phyloP scores from a whole-genome alignment of 1,140 invertebrate genomes.

The Hycleus cichorii region DNA sequence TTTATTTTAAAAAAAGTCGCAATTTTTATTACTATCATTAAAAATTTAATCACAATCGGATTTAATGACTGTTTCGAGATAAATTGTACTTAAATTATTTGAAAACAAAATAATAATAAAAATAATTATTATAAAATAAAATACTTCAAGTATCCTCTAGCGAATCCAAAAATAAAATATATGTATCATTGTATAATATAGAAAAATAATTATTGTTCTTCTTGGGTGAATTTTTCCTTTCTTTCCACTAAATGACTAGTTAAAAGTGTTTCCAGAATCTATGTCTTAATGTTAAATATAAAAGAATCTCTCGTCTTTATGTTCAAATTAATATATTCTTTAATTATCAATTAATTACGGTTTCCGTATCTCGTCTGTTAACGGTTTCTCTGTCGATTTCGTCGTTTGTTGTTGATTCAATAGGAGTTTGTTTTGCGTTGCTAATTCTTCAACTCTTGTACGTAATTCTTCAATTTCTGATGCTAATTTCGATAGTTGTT shows the following conservation, averaged over 20 bases:
- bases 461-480: conserved; percentile 36
- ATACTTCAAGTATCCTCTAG: too few species aligned
- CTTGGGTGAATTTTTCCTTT: too few species aligned
- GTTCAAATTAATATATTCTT: neutral
- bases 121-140: too few species aligned
- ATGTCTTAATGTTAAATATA: neutral
- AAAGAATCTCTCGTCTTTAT: neutral
- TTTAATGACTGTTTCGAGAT: too few species aligned
- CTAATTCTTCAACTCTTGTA: conserved; percentile 30
- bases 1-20: too few species aligned
- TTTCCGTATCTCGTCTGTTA: conserved; percentile 10
- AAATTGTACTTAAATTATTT: too few species aligned
- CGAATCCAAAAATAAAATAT: too few species aligned
- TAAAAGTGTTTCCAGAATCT: conserved; percentile 10
- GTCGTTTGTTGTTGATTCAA: conserved; percentile 22
- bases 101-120: too few species aligned
- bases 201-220: neutral
- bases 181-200: neutral
- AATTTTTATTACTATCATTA: too few species aligned
- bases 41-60: too few species aligned
- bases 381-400: conserved; percentile 12
- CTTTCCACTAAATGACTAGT: conserved; percentile 14
- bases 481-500: conserved; percentile 33
- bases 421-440: conserved; percentile 33
- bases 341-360: conserved; percentile 1